phyloP scores from a whole-genome alignment of 2,113 vertebrate species.

The Monopterus albus region DNA sequence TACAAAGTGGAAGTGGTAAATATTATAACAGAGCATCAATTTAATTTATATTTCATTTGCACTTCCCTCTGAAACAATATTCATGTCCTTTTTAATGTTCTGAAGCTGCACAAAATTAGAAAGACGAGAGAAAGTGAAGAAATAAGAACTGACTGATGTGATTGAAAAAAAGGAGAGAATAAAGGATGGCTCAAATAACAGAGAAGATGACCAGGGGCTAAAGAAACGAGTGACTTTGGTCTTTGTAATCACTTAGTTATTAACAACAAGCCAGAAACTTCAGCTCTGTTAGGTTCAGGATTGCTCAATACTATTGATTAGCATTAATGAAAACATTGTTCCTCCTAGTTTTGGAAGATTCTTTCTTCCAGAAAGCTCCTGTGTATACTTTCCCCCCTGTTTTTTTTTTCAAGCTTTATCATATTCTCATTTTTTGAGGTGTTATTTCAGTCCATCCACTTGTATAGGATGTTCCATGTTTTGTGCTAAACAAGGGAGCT shows the following conservation, averaged over 20 bases:
- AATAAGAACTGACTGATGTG: too few species aligned
- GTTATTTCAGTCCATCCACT: too few species aligned
- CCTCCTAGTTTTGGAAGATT: slow-evolving; percentile 16
- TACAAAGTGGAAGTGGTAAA: background rate
- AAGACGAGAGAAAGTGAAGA: too few species aligned
- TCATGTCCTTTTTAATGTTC: too few species aligned
- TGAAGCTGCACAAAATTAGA: too few species aligned
- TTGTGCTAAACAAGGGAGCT: too few species aligned
- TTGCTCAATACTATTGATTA: slow-evolving; percentile 64
- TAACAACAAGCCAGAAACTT: slow-evolving; percentile 52
- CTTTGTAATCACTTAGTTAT: slow-evolving; percentile 52
- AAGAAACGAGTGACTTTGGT: background rate
- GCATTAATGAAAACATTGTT: slow-evolving; percentile 58
- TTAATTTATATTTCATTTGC: background rate
- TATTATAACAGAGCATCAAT: background rate
- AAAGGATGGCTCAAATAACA: slow-evolving; percentile 2
- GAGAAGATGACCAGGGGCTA: background rate
- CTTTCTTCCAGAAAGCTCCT: too few species aligned
- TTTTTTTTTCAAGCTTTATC: too few species aligned
- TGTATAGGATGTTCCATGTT: too few species aligned
- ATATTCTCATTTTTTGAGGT: too few species aligned
- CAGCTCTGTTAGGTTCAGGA: slow-evolving; percentile 11
- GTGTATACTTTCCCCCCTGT: too few species aligned
- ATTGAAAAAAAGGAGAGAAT: background rate
- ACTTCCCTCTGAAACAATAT: background rate